Percentiles rank a stretch among this genome's conserved stretches.
Evolutionary conservation across 1,140 invertebrate genomes (phyloP).

Genomic region (Marisa cornuarietis): DNA sequence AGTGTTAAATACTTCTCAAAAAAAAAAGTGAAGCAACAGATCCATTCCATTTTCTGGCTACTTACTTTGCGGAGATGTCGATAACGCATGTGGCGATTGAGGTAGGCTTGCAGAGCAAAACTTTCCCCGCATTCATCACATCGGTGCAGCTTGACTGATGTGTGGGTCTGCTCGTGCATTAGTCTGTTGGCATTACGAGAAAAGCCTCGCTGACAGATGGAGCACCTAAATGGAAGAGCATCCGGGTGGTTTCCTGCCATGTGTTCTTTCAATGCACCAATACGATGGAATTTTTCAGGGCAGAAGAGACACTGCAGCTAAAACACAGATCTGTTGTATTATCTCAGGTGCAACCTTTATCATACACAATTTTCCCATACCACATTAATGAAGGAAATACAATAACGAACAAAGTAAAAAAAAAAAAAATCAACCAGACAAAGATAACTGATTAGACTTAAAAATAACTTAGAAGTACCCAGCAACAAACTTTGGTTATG

Average conservation of each 20-base stretch:
- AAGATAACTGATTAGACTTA: not conserved
- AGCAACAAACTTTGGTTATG: too few relatives aligned
- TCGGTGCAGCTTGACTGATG: constrained; percentile 7
- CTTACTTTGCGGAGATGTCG: constrained; percentile 13
- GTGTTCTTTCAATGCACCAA: constrained; percentile 20
- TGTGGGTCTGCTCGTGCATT: constrained; percentile 13
- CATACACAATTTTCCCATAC: too few relatives aligned
- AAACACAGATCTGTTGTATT: not conserved
- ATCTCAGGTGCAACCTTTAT: too few relatives aligned
- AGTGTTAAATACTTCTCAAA: too few relatives aligned
- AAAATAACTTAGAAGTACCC: too few relatives aligned
- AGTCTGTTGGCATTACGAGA: constrained; percentile 13
- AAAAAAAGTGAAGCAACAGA: too few relatives aligned
- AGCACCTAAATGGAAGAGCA: constrained; percentile 15
- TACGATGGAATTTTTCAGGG: constrained; percentile 11
- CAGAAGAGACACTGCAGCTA: constrained; percentile 22
- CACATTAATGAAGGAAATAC: not conserved
- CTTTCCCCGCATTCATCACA: constrained; percentile 15
- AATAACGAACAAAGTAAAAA: not conserved
- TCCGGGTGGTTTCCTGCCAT: constrained; percentile 8
- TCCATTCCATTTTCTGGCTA: too few relatives aligned
- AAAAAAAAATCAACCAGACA: not conserved
- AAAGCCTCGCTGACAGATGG: constrained; percentile 17
- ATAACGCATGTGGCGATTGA: constrained; percentile 19
- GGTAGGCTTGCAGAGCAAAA: constrained; percentile 15